Evolutionary conservation across 2,797 vertebrate species (phyloP).

Genomic region (Crocodylus rhombifer): DNA sequence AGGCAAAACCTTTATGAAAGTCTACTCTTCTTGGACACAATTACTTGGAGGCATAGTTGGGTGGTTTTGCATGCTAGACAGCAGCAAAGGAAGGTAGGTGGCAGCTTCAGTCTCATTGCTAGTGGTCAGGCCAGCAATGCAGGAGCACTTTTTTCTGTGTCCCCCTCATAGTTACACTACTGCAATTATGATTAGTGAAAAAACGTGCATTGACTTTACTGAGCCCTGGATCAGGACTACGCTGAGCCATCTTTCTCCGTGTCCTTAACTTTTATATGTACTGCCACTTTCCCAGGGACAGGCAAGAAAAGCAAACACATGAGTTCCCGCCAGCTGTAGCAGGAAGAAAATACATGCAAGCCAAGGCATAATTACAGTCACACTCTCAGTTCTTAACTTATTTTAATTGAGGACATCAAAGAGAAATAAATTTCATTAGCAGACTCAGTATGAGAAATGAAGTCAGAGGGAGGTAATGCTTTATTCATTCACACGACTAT

Average conservation of each 20-base stretch:
- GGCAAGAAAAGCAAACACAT: not conserved
- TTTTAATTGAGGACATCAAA: slow-evolving; percentile 73
- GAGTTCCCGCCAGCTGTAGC: not conserved
- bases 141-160: too few relatives aligned
- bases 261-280: not conserved
- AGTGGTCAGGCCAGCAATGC: too few relatives aligned
- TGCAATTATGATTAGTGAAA: too few relatives aligned
- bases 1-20: not conserved
- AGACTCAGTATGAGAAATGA: slow-evolving; percentile 48
- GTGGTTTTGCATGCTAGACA: too few relatives aligned
- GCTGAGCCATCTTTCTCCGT: not conserved
- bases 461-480: slow-evolving; percentile 36
- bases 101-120: too few relatives aligned
- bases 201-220: not conserved
- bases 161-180: too few relatives aligned
- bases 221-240: not conserved
- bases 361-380: slow-evolving; percentile 68
- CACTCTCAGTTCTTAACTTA: slow-evolving; percentile 59
- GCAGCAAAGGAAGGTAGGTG: too few relatives aligned
- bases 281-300: not conserved
- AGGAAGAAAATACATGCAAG: slow-evolving; percentile 8
- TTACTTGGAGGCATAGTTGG: too few relatives aligned
- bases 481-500: slow-evolving; percentile 54
- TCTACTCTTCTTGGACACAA: not conserved
- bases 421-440: slow-evolving; percentile 75